Percentiles rank a stretch among this genome's conserved stretches.
phyloP scores from a whole-genome alignment of 2,797 vertebrate species.

The Holocentrus rufus region DNA sequence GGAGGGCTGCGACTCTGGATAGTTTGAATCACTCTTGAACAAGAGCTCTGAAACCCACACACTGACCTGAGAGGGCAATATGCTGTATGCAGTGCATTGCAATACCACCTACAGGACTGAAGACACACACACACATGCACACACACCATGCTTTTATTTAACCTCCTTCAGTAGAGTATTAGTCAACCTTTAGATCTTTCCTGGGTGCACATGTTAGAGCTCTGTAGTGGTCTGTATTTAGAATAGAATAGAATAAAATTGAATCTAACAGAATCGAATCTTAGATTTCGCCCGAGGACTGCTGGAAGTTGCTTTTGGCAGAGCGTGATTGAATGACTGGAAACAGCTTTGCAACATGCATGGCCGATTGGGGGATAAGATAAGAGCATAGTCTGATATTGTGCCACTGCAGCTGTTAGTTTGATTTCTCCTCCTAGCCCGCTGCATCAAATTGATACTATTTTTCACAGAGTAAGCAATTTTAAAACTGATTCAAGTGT shows the following conservation, averaged over 20 bases:
- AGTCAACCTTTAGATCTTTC: conserved; percentile 42
- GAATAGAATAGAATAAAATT: not conserved
- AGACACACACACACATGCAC: conserved; percentile 55
- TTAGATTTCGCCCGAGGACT: not conserved
- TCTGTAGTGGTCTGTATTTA: conserved; percentile 3
- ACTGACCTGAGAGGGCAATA: conserved; percentile 74
- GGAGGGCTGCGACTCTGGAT: conserved; percentile 72
- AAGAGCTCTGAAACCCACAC: conserved; percentile 79
- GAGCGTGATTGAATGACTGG: not conserved
- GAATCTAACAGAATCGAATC: not conserved
- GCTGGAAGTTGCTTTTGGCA: not conserved
- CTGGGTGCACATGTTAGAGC: conserved; percentile 39
- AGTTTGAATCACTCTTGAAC: conserved; percentile 80
- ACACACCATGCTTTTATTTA: conserved; percentile 34
- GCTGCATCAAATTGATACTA: too few species aligned
- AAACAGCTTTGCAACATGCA: not conserved
- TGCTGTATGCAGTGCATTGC: conserved; percentile 59
- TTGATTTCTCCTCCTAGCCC: too few species aligned
- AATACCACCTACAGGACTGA: conserved; percentile 76
- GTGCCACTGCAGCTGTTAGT: too few species aligned
- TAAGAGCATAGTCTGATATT: not conserved
- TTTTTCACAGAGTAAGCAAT: too few species aligned
- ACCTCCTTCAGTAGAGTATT: conserved; percentile 4
- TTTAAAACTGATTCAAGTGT: too few species aligned
- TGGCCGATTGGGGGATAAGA: not conserved